A percentile compares a stretch with the other conserved stretches of the same genome.
Evolutionary conservation across 1,140 invertebrate genomes (phyloP).

Genomic region (Leptinotarsa undecemlineata): DNA sequence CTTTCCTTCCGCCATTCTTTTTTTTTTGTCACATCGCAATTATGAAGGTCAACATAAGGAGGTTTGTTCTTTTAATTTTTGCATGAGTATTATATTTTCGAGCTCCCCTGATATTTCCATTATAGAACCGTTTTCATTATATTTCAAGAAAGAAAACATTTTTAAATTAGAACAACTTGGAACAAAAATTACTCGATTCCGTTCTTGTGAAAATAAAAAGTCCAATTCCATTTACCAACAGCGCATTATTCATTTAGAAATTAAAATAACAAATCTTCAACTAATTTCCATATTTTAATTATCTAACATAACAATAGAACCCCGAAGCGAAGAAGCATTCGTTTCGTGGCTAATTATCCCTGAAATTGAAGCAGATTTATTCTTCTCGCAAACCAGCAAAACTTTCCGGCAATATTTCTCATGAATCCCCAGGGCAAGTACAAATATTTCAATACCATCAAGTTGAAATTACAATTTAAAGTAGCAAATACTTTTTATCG

Average conservation of each 20-base stretch:
- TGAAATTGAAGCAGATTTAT: conserved; percentile 6
- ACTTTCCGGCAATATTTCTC: conserved; percentile 5
- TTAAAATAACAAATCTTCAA: not conserved
- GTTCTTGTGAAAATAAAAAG: too few relatives aligned
- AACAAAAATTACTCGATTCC: too few relatives aligned
- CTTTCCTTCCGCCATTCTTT: too few relatives aligned
- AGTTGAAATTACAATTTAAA: conserved; percentile 4
- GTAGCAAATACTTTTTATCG: conserved; percentile 3
- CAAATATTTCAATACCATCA: not conserved
- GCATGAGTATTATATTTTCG: too few relatives aligned
- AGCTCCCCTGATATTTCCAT: too few relatives aligned
- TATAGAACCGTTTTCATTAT: not conserved
- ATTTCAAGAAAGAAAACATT: not conserved
- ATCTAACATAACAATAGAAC: not conserved
- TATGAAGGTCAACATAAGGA: too few relatives aligned
- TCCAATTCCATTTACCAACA: too few relatives aligned
- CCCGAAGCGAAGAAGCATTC: not conserved
- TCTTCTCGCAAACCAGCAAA: conserved; percentile 1
- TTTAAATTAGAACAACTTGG: not conserved
- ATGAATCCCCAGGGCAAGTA: not conserved
- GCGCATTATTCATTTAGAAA: not conserved
- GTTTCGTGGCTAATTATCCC: conserved; percentile 5
- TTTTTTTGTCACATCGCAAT: too few relatives aligned
- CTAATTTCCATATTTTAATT: conserved; percentile 1
- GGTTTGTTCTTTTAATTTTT: too few relatives aligned